Evolutionary conservation across 2,113 vertebrate genomes (phyloP).

Genomic region (Vombatus ursinus): DNA sequence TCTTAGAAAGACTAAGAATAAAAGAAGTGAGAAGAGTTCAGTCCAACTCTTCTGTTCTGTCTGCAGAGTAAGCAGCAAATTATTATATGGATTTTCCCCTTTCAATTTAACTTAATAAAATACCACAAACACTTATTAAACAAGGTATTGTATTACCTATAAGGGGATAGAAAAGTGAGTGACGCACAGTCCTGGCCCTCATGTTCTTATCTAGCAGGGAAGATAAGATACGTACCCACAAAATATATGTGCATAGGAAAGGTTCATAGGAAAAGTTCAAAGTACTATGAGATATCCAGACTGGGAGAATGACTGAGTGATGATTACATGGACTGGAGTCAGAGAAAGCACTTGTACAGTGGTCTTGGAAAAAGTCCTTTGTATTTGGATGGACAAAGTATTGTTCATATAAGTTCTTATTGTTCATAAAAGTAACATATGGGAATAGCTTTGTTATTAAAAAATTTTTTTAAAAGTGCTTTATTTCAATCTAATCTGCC

Average conservation of each 20-base stretch:
- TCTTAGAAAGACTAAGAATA: background rate
- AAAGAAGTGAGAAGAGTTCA: background rate
- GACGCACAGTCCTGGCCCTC: background rate
- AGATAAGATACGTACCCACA: background rate
- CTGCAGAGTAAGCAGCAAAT: background rate
- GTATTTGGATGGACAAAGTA: background rate
- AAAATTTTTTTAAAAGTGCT: background rate
- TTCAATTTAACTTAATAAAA: background rate
- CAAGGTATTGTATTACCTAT: background rate
- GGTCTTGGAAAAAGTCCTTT: background rate
- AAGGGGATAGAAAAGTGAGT: background rate
- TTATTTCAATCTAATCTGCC: background rate
- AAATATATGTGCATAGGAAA: background rate
- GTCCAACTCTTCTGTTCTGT: background rate
- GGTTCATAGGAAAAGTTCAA: background rate
- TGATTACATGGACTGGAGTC: background rate
- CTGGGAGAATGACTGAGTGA: background rate
- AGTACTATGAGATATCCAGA: background rate
- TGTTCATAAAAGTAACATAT: background rate
- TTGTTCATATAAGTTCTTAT: background rate
- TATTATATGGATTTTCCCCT: background rate
- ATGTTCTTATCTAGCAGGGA: background rate
- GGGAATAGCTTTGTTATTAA: background rate
- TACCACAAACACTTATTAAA: background rate
- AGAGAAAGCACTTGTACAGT: background rate